Conservation (phyloP, 2,888 invertebrate species). For the Platynereis dumerilii region DNA sequence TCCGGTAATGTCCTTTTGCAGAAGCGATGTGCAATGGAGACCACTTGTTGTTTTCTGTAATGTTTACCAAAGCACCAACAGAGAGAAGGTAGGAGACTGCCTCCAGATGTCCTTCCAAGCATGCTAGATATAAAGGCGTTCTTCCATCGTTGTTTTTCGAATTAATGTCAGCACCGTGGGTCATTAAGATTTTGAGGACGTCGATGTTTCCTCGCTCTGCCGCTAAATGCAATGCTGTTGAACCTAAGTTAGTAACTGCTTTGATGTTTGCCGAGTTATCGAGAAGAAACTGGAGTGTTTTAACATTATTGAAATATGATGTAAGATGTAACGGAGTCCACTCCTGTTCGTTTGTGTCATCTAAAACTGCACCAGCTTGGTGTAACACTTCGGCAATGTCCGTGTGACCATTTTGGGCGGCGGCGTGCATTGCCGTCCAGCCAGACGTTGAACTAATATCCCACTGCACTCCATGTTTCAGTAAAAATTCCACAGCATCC, state of each 20-base stretch:
- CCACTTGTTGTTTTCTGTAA: constrained; percentile 16
- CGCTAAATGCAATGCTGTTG: constrained; percentile 18
- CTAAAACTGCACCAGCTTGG: constrained; percentile 23
- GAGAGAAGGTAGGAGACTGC: constrained; percentile 7
- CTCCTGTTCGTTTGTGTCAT: constrained; percentile 11
- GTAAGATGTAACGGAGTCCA: constrained; percentile 23
- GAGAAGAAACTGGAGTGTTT: constrained; percentile 10
- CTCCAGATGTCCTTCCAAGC: constrained; percentile 14
- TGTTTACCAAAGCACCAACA: constrained; percentile 12
- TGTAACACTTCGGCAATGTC: constrained; percentile 21
- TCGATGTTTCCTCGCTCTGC: constrained; percentile 28
- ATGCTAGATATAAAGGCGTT: constrained; percentile 19
- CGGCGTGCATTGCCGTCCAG: constrained; percentile 19
- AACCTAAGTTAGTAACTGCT: constrained; percentile 8
- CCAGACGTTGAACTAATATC: constrained; percentile 12
- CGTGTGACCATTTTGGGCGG: constrained; percentile 29
- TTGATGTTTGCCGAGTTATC: constrained; percentile 18
- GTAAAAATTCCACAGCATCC: not conserved
- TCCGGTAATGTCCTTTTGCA: constrained; percentile 17
- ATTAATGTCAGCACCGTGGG: constrained; percentile 24
- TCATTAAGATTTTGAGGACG: constrained; percentile 23
- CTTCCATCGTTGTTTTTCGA: constrained; percentile 19
- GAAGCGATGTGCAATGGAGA: constrained; percentile 22
- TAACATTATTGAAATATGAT: constrained; percentile 11
- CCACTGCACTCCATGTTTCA: constrained; percentile 7